Evolutionary conservation across 2,888 invertebrate genomes (phyloP), one percentile per base, ranked within the genome.

Genomic region (Notodonta dromedarius): DNA sequence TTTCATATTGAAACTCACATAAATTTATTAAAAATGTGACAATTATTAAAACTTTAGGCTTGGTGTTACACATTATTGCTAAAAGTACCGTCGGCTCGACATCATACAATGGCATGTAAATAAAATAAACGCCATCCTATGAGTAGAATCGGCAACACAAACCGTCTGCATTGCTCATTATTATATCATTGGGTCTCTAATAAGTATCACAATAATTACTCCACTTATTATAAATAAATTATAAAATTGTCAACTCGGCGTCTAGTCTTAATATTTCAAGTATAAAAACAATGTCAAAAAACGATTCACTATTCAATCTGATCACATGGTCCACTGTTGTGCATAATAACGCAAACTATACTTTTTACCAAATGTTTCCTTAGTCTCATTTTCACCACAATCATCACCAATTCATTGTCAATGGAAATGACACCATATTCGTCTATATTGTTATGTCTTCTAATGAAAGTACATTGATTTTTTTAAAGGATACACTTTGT

Each of bases 211-310:
- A 92, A 52, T 87, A 92, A 89, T 87, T 82, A 89, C 90, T 90
- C 87, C 91, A 93, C 93, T 91, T 91, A 91, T 84, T 80, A 88
- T 90, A 91, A 91, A 93, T 91, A 91, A 93, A 93, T 92, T 90
- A 92, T 88, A 88, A 88, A 91, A 89, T 89, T 87, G 90, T 92
- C 90, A 93, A 91, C 89, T 71, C 81, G 87, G 86, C 82, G 85
- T 90, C 87, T 83, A 83, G 82, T 87, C 84, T 87, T 77, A 87
- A 84, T 87, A 87, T 88, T 78, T 87, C 84, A 84, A 81, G 84
- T 85, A 85, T 24, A 83, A 86, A 90, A 93, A 88, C 87, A 90
- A 92, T 91, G 91, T 92, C 90, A 90, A 89, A 65, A 87, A 91
- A 88, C 86, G 83, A 86, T 88, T 90, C 91, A 91, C 92, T 87